Percentiles rank a stretch among this genome's conserved stretches.
Evolutionary conservation across 2,888 invertebrate genomes (phyloP).

Genomic region (Thecocarcelia acutangulata): DNA sequence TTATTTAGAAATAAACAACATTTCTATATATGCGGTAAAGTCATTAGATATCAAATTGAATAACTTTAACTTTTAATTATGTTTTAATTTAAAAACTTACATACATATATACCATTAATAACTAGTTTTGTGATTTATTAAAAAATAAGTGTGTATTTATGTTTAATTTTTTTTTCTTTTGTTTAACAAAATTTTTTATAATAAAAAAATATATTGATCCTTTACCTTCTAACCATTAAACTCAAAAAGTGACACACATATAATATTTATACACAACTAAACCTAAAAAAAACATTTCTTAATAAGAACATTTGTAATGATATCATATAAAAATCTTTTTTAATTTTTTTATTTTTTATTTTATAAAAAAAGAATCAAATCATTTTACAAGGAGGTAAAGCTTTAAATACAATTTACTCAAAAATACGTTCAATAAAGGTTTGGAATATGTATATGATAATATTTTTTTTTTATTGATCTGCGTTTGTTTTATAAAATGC

Average conservation of each 20-base stretch:
- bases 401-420: constrained; percentile 39
- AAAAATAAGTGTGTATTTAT: constrained; percentile 26
- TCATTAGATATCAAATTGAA: constrained; percentile 2
- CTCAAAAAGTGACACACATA: constrained; percentile 42
- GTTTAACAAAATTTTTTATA: constrained; percentile 54
- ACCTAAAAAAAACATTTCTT: constrained; percentile 41
- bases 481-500: no score
- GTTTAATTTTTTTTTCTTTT: constrained; percentile 42
- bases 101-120: constrained; percentile 18
- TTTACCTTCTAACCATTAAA: constrained; percentile 45
- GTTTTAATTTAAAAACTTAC: constrained; percentile 38
- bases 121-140: constrained; percentile 60
- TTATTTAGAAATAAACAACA: neutral
- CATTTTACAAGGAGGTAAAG: constrained; percentile 56
- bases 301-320: constrained; percentile 55
- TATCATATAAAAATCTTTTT: constrained; percentile 44
- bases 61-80: constrained; percentile 14
- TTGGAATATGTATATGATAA: constrained; percentile 25
- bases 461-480: constrained; percentile 2
- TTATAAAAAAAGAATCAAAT: constrained; percentile 39
- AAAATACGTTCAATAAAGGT: constrained; percentile 40
- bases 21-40: neutral
- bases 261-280: constrained; percentile 44
- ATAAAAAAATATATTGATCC: constrained; percentile 40
- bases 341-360: constrained; percentile 10